A percentile compares a stretch with the other conserved stretches of the same genome.
phyloP scores from a whole-genome alignment of 2,888 invertebrate species.

The Brachylomia viminalis region DNA sequence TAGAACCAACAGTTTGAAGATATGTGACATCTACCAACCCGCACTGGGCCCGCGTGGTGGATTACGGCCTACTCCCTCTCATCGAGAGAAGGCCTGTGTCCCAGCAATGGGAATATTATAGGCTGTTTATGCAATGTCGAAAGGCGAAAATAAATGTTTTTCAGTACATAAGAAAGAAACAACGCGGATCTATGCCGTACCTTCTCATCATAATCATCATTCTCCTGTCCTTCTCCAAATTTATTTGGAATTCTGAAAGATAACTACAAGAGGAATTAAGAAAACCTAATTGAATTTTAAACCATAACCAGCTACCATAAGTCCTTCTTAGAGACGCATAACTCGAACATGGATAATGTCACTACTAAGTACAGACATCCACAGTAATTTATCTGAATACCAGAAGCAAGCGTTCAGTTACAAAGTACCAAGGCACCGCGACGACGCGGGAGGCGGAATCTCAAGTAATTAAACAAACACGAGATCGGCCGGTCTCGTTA shows the following conservation, averaged over 20 bases:
- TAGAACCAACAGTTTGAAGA: too few species aligned
- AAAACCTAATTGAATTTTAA: neutral
- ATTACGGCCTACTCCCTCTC: too few species aligned
- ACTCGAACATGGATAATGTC: conserved; percentile 22
- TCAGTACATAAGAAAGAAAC: neutral
- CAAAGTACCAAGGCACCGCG: conserved; percentile 65
- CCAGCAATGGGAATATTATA: too few species aligned
- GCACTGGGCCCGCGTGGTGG: too few species aligned
- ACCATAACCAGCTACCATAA: neutral
- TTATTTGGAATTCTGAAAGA: neutral
- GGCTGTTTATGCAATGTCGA: too few species aligned
- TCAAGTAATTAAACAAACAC: conserved; percentile 86
- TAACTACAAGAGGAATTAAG: neutral
- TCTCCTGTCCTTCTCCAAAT: too few species aligned
- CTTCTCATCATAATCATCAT: too few species aligned
- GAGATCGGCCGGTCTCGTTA: conserved; percentile 83
- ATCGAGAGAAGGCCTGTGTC: too few species aligned
- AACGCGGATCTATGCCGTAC: accelerated
- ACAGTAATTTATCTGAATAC: conserved; percentile 70
- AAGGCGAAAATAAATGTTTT: neutral
- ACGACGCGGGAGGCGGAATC: conserved; percentile 76
- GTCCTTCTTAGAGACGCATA: neutral
- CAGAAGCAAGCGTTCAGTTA: conserved; percentile 71
- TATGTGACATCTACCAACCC: too few species aligned
- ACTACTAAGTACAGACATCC: conserved; percentile 5